phyloP scores from a whole-genome alignment of 2,797 vertebrate species.

The Spinus olivaceus region DNA sequence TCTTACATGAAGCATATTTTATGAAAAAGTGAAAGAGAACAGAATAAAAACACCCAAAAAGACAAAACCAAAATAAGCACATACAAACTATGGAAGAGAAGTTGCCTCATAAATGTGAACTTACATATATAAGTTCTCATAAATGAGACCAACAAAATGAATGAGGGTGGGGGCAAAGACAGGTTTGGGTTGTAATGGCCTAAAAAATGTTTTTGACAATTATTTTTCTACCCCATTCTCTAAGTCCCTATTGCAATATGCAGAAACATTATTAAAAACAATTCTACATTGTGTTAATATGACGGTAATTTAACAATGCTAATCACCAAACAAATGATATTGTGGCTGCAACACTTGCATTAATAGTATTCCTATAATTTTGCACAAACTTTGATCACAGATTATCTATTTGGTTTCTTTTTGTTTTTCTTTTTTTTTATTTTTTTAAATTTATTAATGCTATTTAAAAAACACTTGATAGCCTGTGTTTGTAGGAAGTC shows the following conservation, averaged over 20 bases:
- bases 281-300: not conserved
- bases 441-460: not conserved
- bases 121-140: not conserved
- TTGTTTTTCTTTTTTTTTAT: not conserved
- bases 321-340: not conserved
- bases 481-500: not conserved
- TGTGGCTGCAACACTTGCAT: not conserved
- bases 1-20: not conserved
- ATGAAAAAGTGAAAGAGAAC: not conserved
- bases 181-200: not conserved
- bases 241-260: not conserved
- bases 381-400: not conserved
- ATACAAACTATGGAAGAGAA: not conserved
- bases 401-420: not conserved
- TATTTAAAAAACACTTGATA: not conserved
- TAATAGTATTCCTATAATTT: not conserved
- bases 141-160: not conserved
- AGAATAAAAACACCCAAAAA: not conserved
- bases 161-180: fast-evolving
- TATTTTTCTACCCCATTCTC: not conserved
- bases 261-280: not conserved
- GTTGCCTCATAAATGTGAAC: not conserved
- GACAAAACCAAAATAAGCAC: not conserved
- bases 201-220: not conserved
- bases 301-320: not conserved